Evolutionary conservation across 2,888 invertebrate species (phyloP), one percentile per base, ranked within the genome.

Genomic region (Tachina grossa): DNA sequence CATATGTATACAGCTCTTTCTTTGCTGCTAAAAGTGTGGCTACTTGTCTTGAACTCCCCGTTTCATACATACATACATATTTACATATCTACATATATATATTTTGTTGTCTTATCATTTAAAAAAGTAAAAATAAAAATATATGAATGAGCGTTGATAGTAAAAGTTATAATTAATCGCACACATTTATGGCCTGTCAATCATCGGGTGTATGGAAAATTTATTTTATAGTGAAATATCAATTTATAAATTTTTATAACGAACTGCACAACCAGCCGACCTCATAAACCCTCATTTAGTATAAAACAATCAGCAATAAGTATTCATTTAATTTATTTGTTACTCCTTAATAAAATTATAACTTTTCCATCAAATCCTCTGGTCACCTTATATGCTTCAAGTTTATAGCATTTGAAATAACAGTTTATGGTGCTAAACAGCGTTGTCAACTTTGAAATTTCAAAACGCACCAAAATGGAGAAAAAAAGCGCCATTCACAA

Each of bases 181-280:
- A 61, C n/a, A 49, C 74, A 19, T 57, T 39, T 47, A 10, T 10
- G 43, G 45, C 39, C 65, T 57, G 65, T 72, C 79, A 72, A 55
- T 79, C 55, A 72, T 41, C 22, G 1, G 13, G 53, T 61, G 47
- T 53, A 22, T 80, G 79, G 72, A 80, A 80, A 79, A 80, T 79
- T 57, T 45, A 8, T 47, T 76, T 68, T 22, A n/a, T 49, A 68
- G 0, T 43, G 6, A n/a, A 49, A 11, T 59, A 77, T 68, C 77
- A 77, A 49, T 57, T 76, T 39, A 19, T 45, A 49, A 14, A 76
- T 66, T 39, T 66, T n/a, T 45, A 11, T n/a, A 47, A 55, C 53
- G 13, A 55, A 65, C n/a, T 1, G 5, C 47, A 72, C 39, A 16
- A 55, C 19, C 2, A 19, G 31, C 16, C 51, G 51, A 63, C 41